These are phyloP conservation scores for Phymanthus crucifer DNA, from an alignment of 92 coral and sea anemone genomes.

Conservation along the genomic window DNA sequence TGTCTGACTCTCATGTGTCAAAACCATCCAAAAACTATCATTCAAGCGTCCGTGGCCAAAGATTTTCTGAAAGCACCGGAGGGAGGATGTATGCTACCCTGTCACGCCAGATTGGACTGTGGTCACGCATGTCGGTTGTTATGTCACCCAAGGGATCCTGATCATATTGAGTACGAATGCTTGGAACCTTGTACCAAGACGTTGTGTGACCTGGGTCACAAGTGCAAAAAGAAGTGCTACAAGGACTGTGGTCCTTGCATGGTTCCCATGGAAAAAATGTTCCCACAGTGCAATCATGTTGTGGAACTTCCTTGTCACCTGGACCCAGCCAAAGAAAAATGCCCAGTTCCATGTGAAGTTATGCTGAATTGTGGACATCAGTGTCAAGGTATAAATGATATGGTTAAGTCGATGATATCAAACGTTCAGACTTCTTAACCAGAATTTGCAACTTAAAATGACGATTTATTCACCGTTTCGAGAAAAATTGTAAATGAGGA, in stretches of 20 bases:
- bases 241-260: constrained; percentile 38
- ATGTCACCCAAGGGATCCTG: constrained; percentile 87
- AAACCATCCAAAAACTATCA: constrained; percentile 80
- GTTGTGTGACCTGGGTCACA: constrained; percentile 42
- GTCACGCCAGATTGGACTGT: constrained; percentile 59
- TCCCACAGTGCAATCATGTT: constrained; percentile 75
- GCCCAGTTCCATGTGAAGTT: constrained; percentile 68
- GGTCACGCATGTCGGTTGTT: constrained; percentile 75
- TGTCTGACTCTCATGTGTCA: constrained; percentile 74
- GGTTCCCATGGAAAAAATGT: constrained; percentile 11
- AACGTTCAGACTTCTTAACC: too few relatives aligned
- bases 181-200: constrained; percentile 49
- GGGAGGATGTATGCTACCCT: constrained; percentile 84
- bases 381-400: constrained; percentile 56
- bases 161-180: constrained; percentile 77
- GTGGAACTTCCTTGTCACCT: constrained; percentile 57
- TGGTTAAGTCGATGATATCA: not conserved
- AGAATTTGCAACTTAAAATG: too few relatives aligned
- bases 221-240: constrained; percentile 64
- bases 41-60: constrained; percentile 65
- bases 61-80: constrained; percentile 86
- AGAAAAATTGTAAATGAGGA: too few relatives aligned
- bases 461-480: too few relatives aligned
- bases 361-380: constrained; percentile 71
- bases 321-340: constrained; percentile 45